Base-by-base conservation (phyloP, 2,888 invertebrate genomes). In the Caenorhabditis uteleia region DNA sequence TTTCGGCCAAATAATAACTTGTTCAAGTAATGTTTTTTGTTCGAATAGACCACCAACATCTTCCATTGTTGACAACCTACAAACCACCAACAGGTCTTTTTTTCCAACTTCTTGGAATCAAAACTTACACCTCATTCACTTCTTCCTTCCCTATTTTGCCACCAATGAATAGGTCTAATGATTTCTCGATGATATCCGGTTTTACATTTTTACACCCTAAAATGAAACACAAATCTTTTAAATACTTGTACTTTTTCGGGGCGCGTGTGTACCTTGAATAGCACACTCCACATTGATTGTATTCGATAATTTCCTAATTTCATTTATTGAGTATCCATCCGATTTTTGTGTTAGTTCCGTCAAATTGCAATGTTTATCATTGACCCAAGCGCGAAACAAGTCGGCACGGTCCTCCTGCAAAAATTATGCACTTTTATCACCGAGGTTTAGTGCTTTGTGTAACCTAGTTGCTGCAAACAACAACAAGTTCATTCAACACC, bases 1-100 rank as follows among this genome's bases (percentile, higher is more conserved):
- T 44, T 59, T 68, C 1, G 81, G 80, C 81, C 80, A 81, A 5
- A 81, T 44, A 27, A 80, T 69, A 7, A 80, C 75, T 46, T 79
- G 77, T 16, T 62, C 68, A 38, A 81, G 46, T 7, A 69, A 53
- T 34, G 66, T 57, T 40, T 80, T 80, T 23, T 76, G 74, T 14
- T 49, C 60, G 23, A 61, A 55, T 70, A 78, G 70, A 12, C 80
- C 80, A 7, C 76, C 80, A 31, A 80, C 77, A 49, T 77, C 74
- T 14, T 50, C 40, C 31, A 74, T 23, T 29, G 54, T 55, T 42
- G 61, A 55, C 8, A 62, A 42, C 10, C 57, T 64, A 42, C 48
- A 65, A 44, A 18, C 18, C 26, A 7, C 18, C 21, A 31, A 4
- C 21, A n/a, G 16, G n/a, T 21, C n/a, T n/a, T n/a, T 23, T 7